These are phyloP conservation scores for Eleginops maclovinus DNA, from an alignment of 2,113 vertebrate species.

Conservation along the genomic window DNA sequence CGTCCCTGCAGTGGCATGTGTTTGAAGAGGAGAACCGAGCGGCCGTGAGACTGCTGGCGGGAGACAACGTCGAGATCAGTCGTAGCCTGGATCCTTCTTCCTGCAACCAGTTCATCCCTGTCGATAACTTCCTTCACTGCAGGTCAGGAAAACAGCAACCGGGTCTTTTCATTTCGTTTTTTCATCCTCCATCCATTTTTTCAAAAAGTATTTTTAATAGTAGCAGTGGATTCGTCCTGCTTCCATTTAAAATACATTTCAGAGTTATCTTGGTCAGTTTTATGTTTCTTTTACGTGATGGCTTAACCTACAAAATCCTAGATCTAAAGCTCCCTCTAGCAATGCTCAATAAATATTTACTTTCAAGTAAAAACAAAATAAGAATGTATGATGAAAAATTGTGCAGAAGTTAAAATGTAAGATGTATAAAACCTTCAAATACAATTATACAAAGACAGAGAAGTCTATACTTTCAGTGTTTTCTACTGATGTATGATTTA, in stretches of 20 bases:
- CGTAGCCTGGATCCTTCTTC: constrained; percentile 74
- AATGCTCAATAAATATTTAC: too few relatives aligned
- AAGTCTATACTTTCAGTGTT: too few relatives aligned
- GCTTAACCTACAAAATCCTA: too few relatives aligned
- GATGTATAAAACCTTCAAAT: too few relatives aligned
- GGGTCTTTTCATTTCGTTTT: neutral
- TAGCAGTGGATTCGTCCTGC: neutral
- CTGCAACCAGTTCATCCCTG: constrained; percentile 78
- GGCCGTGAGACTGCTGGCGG: constrained; percentile 66
- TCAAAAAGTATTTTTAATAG: neutral
- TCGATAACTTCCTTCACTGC: constrained; percentile 81
- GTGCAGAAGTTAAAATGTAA: too few relatives aligned
- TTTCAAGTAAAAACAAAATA: too few relatives aligned
- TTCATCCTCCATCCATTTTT: too few relatives aligned
- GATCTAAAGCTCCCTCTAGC: too few relatives aligned
- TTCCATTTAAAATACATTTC: neutral
- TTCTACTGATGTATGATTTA: neutral
- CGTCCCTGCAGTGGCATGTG: constrained; percentile 86
- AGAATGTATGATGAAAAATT: too few relatives aligned
- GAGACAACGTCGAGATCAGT: constrained; percentile 83
- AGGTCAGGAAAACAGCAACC: constrained; percentile 43
- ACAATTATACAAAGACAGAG: too few relatives aligned
- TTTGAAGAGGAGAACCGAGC: constrained; percentile 84
- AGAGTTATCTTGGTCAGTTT: neutral
- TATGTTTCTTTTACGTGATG: too few relatives aligned